These are phyloP conservation scores for Pygoscelis adeliae DNA, from an alignment of 2,113 vertebrate species.

Conservation along the genomic window DNA sequence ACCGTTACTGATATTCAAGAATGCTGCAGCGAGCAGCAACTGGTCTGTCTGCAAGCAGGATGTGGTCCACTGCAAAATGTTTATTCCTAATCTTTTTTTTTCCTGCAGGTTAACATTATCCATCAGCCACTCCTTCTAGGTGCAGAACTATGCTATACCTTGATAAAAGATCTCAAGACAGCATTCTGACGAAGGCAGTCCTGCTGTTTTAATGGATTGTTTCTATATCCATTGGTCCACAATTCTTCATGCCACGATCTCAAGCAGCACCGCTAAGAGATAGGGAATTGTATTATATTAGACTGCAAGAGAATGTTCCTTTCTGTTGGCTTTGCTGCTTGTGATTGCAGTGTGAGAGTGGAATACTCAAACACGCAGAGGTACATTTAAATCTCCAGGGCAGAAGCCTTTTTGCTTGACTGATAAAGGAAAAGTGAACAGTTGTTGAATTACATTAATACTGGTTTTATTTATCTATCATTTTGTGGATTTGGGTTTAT, in stretches of 20 bases:
- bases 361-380: neutral
- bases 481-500: neutral
- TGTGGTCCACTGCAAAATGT: neutral
- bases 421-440: constrained; percentile 19
- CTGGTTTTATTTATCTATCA: neutral
- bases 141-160: neutral
- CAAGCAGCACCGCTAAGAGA: neutral
- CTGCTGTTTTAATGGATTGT: neutral
- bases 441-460: neutral
- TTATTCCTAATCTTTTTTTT: neutral
- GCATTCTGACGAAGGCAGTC: neutral
- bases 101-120: neutral
- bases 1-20: neutral
- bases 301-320: neutral
- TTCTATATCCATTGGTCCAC: neutral
- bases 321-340: neutral
- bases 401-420: neutral
- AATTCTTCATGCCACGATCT: neutral
- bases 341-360: neutral
- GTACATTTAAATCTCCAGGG: neutral
- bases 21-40: neutral
- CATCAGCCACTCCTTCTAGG: neutral
- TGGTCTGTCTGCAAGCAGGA: neutral
- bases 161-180: neutral
- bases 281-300: neutral